Conservation (phyloP, 1,140 invertebrate species). For the Brachystomella parvula region DNA sequence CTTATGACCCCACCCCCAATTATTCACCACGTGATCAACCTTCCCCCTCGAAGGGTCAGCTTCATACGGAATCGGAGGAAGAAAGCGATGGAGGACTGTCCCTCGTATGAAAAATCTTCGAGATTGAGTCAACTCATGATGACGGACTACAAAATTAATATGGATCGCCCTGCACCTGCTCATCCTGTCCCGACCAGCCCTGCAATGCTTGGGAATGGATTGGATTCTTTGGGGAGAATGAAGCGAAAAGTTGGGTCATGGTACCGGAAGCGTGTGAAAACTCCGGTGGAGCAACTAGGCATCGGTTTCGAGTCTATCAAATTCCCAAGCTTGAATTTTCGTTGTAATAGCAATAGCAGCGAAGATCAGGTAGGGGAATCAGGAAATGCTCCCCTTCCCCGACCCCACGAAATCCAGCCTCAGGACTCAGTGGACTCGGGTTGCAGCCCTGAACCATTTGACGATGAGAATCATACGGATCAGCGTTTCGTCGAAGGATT, state of each 20-base stretch:
- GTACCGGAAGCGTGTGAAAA: slow-evolving; percentile 29
- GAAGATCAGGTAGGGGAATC: too few species aligned
- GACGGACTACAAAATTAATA: slow-evolving; percentile 26
- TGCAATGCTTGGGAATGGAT: neutral
- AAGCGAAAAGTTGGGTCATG: slow-evolving; percentile 28
- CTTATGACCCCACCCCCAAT: slow-evolving; percentile 16
- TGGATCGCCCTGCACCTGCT: slow-evolving; percentile 2
- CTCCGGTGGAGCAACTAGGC: slow-evolving; percentile 22
- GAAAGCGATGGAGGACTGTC: slow-evolving; percentile 16
- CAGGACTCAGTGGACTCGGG: neutral
- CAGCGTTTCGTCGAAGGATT: slow-evolving; percentile 1
- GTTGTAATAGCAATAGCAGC: too few species aligned
- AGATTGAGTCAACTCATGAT: slow-evolving; percentile 32
- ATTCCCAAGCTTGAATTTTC: slow-evolving; percentile 9
- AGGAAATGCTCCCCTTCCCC: too few species aligned
- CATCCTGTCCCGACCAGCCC: neutral
- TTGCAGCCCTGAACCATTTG: neutral
- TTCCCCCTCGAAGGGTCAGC: slow-evolving; percentile 21
- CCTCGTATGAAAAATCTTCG: slow-evolving; percentile 27
- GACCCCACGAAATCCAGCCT: too few species aligned
- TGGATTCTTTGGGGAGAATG: slow-evolving; percentile 9
- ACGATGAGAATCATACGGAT: neutral
- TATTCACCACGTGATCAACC: slow-evolving; percentile 30
- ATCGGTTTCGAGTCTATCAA: slow-evolving; percentile 7
- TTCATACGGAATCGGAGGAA: slow-evolving; percentile 18